Evolutionary conservation across 2,797 vertebrate genomes (phyloP), one percentile per base, ranked within the genome.

Genomic region (Gymnopithys bicolor): DNA sequence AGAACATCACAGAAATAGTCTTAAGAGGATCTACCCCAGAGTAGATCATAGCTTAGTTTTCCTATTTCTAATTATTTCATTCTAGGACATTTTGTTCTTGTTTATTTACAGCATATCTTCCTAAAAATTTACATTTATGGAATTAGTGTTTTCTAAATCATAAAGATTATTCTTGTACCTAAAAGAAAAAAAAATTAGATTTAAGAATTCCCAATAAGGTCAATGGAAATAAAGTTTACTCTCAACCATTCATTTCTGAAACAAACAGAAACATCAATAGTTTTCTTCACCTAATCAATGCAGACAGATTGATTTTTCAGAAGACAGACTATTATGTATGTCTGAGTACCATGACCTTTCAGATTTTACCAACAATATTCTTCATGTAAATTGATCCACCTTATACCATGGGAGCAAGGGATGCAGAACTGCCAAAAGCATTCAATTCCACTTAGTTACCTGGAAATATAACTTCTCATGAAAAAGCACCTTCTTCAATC

Each of bases 231-330:
- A 81, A 81, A 78, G 43, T 52, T 87, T 80, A 52, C 16, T 63
- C 24, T 89, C 75, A 89, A 45, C 30, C 45, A 62, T 71, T 41
- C 55, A 15, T 85, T 89, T 82, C 66, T 89, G 53, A 93, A 92
- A 67, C 49, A 92, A 93, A 77, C 33, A 77, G 51, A 93, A 93
- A 32, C 35, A 55, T 92, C 74, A 63, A 62, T 87, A 86, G 5
- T 18, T 76, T 94, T 81, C 70, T 84, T 90, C 45, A 77, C 41
- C 43, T 55, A 85, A 89, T 83, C 64, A 63, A 52, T 93, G 63
- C 22, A 89, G 35, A 19, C 67, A 92, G 69, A 94, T 77, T 56
- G 86, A 95, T 91, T 96, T 95, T 94, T 86, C 70, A 81, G 59
- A 82, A 95, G 49, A 37, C 74, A 89, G 80, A 73, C 76, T 84